These are phyloP conservation scores for Arctocebus calabarensis DNA, from an alignment of 2,797 vertebrate species.

Conservation along the genomic window DNA sequence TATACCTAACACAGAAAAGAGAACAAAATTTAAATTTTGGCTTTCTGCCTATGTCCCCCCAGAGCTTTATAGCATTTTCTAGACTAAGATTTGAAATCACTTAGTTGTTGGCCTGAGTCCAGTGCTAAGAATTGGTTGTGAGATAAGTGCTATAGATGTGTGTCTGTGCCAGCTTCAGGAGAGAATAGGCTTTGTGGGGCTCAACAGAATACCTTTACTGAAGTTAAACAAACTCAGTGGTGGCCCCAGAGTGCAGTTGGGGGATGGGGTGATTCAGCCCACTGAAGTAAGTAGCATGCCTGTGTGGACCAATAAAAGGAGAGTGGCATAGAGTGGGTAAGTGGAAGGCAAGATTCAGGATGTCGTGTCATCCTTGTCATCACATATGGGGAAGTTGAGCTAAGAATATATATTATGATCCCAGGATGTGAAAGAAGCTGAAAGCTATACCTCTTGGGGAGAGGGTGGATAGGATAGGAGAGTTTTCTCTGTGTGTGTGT, in stretches of 20 bases:
- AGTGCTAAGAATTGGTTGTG: neutral
- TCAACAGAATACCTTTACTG: neutral
- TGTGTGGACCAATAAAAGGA: neutral
- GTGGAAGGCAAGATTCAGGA: accelerated
- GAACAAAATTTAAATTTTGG: neutral
- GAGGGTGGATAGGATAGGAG: accelerated
- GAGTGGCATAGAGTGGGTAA: accelerated
- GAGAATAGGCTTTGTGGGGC: accelerated
- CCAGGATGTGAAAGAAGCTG: neutral
- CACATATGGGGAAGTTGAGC: neutral
- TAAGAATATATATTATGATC: accelerated
- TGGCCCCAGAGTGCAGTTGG: accelerated
- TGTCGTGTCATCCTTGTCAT: accelerated
- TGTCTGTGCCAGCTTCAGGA: accelerated
- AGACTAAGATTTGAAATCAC: neutral
- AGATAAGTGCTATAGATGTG: neutral
- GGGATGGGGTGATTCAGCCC: too few relatives aligned
- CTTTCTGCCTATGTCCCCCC: neutral
- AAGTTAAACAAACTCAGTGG: neutral
- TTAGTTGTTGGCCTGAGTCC: accelerated
- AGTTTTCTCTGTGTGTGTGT: accelerated
- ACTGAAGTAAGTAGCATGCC: too few relatives aligned
- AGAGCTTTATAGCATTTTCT: neutral
- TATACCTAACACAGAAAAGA: neutral
- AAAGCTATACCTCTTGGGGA: neutral